These are phyloP conservation scores for Monochamus saltuarius DNA, from an alignment of 1,140 invertebrate genomes.

Conservation along the genomic window DNA sequence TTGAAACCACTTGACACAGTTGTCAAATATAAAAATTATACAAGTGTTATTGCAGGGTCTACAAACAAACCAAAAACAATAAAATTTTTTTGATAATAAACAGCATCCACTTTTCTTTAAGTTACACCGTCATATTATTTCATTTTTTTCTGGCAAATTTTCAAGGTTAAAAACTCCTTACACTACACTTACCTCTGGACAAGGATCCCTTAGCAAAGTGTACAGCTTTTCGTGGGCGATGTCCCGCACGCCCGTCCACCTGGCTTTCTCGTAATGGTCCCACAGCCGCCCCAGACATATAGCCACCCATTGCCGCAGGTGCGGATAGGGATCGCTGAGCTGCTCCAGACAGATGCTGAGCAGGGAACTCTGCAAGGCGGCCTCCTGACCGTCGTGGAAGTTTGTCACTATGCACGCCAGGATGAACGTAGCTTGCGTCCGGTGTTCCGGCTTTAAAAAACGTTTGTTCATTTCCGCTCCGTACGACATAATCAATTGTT, in stretches of 20 bases:
- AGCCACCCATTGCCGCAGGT: constrained; percentile 87
- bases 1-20: background rate
- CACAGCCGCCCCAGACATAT: constrained; percentile 92
- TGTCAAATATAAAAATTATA: background rate
- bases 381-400: constrained; percentile 83
- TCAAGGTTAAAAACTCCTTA: too few relatives aligned
- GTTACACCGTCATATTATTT: too few relatives aligned
- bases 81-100: constrained; percentile 1
- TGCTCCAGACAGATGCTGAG: constrained; percentile 89
- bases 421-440: constrained; percentile 90
- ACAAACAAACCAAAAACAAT: background rate
- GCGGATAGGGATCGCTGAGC: constrained; percentile 59
- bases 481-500: too few relatives aligned
- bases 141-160: too few relatives aligned
- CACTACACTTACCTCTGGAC: constrained; percentile 75
- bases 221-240: constrained; percentile 93
- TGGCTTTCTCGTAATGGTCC: constrained; percentile 89
- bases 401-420: constrained; percentile 90
- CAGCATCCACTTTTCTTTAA: too few relatives aligned
- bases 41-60: too few relatives aligned
- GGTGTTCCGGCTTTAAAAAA: constrained; percentile 70
- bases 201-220: constrained; percentile 73
- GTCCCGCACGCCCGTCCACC: constrained; percentile 95
- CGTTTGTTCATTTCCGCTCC: too few relatives aligned
- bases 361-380: constrained; percentile 80